phyloP scores from a whole-genome alignment of 2,797 vertebrate species.

The Tragopan temminckii region DNA sequence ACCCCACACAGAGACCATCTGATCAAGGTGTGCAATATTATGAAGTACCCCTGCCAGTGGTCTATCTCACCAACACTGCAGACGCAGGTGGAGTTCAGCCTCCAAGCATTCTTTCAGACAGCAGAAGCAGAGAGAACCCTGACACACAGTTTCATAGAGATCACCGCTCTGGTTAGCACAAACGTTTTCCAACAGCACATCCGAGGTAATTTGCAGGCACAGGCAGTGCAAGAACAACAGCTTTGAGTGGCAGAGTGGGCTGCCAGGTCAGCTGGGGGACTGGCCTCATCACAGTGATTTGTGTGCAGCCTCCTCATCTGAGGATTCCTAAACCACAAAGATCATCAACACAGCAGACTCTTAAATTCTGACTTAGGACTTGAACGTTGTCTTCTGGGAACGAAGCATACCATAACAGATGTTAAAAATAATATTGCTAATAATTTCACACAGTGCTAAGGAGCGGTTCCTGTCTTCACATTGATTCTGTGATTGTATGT shows the following conservation, averaged over 20 bases:
- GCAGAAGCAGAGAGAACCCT: neutral
- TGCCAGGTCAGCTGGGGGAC: neutral
- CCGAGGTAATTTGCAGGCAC: neutral
- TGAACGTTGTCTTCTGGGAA: neutral
- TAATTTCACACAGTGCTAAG: neutral
- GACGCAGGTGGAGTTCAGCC: neutral
- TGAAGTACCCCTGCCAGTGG: rapidly evolving
- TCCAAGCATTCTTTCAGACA: neutral
- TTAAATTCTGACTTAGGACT: neutral
- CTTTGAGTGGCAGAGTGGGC: neutral
- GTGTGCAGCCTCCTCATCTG: neutral
- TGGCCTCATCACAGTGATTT: rapidly evolving
- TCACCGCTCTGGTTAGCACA: rapidly evolving
- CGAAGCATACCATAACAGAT: neutral
- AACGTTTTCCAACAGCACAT: neutral
- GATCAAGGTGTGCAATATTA: neutral
- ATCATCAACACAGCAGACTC: neutral
- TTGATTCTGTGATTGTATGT: neutral
- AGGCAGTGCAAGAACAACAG: neutral
- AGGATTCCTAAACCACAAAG: neutral
- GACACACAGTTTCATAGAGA: neutral
- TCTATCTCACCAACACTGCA: rapidly evolving
- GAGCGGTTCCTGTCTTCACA: neutral
- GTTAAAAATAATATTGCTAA: neutral
- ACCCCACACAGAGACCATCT: neutral